Evolutionary conservation across 2,888 invertebrate genomes (phyloP).

Genomic region (Thymelicus lineola): DNA sequence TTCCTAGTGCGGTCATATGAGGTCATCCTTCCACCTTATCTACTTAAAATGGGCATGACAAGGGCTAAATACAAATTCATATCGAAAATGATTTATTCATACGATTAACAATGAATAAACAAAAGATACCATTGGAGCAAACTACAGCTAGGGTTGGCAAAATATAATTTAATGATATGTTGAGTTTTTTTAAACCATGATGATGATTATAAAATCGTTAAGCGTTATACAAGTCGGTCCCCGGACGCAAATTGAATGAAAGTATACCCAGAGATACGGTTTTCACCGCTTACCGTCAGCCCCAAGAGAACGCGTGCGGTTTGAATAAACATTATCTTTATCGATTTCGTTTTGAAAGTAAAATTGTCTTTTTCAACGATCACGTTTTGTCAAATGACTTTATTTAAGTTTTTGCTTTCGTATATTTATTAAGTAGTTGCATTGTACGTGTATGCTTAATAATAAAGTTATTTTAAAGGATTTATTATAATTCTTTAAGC

Average conservation of each 20-base stretch:
- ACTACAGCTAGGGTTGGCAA: not conserved
- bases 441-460: not conserved
- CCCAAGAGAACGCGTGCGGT: constrained; percentile 34
- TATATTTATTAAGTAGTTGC: not conserved
- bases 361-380: constrained; percentile 18
- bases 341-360: constrained; percentile 36
- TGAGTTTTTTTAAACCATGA: not conserved
- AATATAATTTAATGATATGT: not conserved
- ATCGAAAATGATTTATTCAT: too few species aligned
- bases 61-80: too few species aligned
- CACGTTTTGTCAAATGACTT: constrained; percentile 15
- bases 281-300: constrained; percentile 33
- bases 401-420: constrained; percentile 27
- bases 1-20: too few species aligned
- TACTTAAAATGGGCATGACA: too few species aligned
- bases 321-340: constrained; percentile 34
- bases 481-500: too few species aligned
- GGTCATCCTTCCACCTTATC: too few species aligned
- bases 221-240: constrained; percentile 6
- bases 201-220: not conserved
- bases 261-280: constrained; percentile 22
- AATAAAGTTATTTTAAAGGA: too few species aligned
- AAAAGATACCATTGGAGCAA: too few species aligned
- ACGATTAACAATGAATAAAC: too few species aligned
- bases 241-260: constrained; percentile 16